Conservation (phyloP, 2,888 invertebrate genomes). For the Temnothorax ravouxi region DNA sequence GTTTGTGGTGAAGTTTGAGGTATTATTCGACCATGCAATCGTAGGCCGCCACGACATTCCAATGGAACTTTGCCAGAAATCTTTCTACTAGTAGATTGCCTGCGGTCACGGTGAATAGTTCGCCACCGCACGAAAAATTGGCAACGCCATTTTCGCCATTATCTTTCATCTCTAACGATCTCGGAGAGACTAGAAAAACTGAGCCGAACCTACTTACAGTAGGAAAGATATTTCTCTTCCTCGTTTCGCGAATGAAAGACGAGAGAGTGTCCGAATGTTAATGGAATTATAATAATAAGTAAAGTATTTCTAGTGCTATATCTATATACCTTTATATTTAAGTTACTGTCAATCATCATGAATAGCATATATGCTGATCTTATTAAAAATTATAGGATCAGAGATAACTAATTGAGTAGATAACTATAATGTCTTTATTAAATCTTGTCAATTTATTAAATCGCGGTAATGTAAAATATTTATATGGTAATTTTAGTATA, state of each 20-base stretch:
- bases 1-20: neutral
- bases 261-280: neutral
- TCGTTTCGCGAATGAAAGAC: neutral
- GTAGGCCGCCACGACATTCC: slow-evolving; percentile 39
- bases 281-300: neutral
- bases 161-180: slow-evolving; percentile 39
- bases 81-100: slow-evolving; percentile 31
- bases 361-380: neutral
- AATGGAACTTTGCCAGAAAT: slow-evolving; percentile 62
- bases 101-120: slow-evolving; percentile 47
- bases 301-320: neutral
- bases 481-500: neutral
- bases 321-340: neutral
- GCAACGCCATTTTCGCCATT: slow-evolving; percentile 43
- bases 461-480: neutral
- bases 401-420: neutral
- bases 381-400: neutral
- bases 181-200: slow-evolving; percentile 27
- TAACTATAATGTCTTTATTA: neutral
- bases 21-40: slow-evolving; percentile 58
- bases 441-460: neutral
- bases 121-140: slow-evolving; percentile 49
- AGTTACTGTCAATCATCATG: neutral
- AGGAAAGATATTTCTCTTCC: slow-evolving; percentile 9
- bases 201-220: neutral